These are phyloP conservation scores for Endotricha flammealis DNA, from an alignment of 2,888 invertebrate species.

Conservation along the genomic window DNA sequence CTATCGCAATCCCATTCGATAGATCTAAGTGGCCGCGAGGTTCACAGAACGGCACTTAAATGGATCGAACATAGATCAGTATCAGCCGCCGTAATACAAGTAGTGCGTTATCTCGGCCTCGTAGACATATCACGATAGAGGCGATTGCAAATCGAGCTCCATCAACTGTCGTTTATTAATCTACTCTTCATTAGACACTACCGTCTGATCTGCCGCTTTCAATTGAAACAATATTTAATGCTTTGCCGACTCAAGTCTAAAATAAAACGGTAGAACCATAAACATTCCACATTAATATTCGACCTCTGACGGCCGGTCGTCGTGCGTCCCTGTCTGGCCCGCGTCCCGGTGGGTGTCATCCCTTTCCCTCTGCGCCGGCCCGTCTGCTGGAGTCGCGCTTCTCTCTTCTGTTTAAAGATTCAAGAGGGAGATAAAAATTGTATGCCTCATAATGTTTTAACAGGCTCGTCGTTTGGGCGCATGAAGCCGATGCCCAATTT, in stretches of 20 bases:
- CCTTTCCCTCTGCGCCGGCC: constrained; percentile 60
- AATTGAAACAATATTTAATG: constrained; percentile 78
- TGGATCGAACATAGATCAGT: constrained; percentile 27
- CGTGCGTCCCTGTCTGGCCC: constrained; percentile 37
- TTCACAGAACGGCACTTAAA: constrained; percentile 18
- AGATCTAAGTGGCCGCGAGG: constrained; percentile 6
- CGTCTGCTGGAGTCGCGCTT: constrained; percentile 62
- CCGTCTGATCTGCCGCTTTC: constrained; percentile 70
- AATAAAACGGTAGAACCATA: constrained; percentile 78
- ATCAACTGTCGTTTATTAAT: constrained; percentile 65
- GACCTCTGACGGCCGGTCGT: constrained; percentile 68
- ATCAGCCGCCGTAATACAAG: constrained; percentile 51
- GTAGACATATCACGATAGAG: constrained; percentile 30
- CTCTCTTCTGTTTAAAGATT: constrained; percentile 56
- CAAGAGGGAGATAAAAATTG: constrained; percentile 67
- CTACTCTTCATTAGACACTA: constrained; percentile 67
- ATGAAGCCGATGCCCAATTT: constrained; percentile 56
- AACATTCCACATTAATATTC: constrained; percentile 78
- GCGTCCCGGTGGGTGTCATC: constrained; percentile 28
- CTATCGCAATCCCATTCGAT: constrained; percentile 8
- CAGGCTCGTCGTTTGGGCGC: constrained; percentile 57
- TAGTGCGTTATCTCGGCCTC: constrained; percentile 32
- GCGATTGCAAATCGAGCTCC: constrained; percentile 60
- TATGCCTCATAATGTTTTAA: constrained; percentile 75
- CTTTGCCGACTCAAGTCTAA: constrained; percentile 69